phyloP scores from a whole-genome alignment of 30 jellyfish, hydroid and myxozoan species.

The Turritopsis rubra region DNA sequence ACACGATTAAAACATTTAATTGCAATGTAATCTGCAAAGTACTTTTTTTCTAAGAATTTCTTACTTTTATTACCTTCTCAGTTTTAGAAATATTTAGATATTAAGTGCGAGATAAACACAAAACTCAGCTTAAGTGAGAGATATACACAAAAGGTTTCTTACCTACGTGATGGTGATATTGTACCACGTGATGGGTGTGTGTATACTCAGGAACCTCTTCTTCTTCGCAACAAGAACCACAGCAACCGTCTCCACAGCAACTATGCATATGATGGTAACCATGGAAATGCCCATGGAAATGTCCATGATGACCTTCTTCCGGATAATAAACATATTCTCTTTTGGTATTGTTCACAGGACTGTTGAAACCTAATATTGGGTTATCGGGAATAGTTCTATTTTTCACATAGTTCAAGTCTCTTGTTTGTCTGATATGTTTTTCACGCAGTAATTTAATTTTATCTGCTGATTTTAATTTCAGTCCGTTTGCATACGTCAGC shows the following conservation, averaged over 20 bases:
- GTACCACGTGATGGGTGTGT: slow-evolving; percentile 75
- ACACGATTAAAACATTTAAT: too few relatives aligned
- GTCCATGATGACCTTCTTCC: slow-evolving; percentile 53
- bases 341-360: slow-evolving; percentile 43
- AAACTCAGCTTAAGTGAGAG: background rate
- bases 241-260: slow-evolving; percentile 35
- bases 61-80: background rate
- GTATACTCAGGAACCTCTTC: slow-evolving; percentile 68
- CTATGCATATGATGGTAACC: slow-evolving; percentile 30
- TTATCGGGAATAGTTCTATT: background rate
- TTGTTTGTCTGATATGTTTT: background rate
- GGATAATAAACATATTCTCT: slow-evolving; percentile 85
- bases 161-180: slow-evolving; percentile 45
- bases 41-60: too few relatives aligned
- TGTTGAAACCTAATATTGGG: background rate
- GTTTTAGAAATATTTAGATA: too few relatives aligned
- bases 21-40: too few relatives aligned
- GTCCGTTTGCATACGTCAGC: background rate
- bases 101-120: background rate
- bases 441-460: slow-evolving; percentile 4
- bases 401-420: background rate
- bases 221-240: slow-evolving; percentile 41
- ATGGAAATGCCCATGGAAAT: slow-evolving; percentile 37
- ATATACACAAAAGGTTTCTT: slow-evolving; percentile 6
- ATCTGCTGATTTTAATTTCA: slow-evolving; percentile 7